These are phyloP conservation scores for Entomobrya proxima DNA, from an alignment of 2,888 invertebrate genomes.

Conservation along the genomic window DNA sequence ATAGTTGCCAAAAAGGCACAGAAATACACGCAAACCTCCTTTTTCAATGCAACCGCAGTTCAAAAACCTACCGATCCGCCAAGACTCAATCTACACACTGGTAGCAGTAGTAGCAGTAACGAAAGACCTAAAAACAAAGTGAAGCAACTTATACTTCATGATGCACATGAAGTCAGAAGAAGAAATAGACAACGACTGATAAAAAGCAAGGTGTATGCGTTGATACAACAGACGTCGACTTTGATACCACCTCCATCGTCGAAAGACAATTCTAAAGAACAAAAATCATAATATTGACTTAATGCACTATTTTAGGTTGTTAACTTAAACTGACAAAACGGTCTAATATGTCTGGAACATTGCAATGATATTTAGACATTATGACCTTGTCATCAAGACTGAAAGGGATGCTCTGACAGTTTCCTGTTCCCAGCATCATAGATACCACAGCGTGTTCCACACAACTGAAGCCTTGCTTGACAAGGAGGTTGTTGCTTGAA, in stretches of 20 bases:
- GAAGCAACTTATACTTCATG: slow-evolving; percentile 57
- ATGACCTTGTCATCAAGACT: slow-evolving; percentile 33
- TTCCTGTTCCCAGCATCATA: neutral
- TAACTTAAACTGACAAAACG: slow-evolving; percentile 14
- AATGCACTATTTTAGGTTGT: neutral
- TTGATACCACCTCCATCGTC: slow-evolving; percentile 20
- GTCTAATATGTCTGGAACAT: neutral
- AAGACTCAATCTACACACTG: neutral
- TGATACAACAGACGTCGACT: slow-evolving; percentile 52
- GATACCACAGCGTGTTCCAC: slow-evolving; percentile 27
- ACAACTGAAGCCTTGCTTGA: neutral
- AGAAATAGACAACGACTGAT: slow-evolving; percentile 62
- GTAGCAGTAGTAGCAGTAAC: neutral
- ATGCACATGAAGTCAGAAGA: slow-evolving; percentile 49
- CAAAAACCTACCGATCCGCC: slow-evolving; percentile 25
- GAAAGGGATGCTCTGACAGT: slow-evolving; percentile 10
- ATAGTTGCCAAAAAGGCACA: slow-evolving; percentile 8
- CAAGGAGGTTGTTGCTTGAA: neutral
- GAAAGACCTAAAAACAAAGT: slow-evolving; percentile 58
- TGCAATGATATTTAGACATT: neutral
- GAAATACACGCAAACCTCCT: slow-evolving; percentile 54
- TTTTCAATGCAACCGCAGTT: slow-evolving; percentile 53
- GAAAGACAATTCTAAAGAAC: slow-evolving; percentile 25
- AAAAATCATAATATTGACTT: neutral
- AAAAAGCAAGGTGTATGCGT: slow-evolving; percentile 49